Evolutionary conservation across 1,140 invertebrate genomes (phyloP).

Genomic region (Leucophenga varia): DNA sequence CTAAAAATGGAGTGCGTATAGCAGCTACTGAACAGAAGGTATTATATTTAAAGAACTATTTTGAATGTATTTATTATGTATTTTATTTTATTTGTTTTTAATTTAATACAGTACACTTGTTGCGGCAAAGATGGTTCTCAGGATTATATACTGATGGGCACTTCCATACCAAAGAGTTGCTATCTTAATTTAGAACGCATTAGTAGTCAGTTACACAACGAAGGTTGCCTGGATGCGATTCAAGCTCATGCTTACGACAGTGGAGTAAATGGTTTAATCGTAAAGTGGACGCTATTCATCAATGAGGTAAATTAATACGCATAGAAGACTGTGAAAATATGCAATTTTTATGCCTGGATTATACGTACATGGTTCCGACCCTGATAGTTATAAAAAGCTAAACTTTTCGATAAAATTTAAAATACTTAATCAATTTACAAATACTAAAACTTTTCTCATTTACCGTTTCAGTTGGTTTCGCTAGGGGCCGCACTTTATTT

Average conservation of each 20-base stretch:
- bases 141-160: slow-evolving; percentile 36
- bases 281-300: slow-evolving; percentile 42
- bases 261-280: slow-evolving; percentile 34
- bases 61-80: no score
- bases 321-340: no score
- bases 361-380: no score
- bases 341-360: no score
- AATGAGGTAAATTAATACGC: slow-evolving; percentile 34
- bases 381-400: no score
- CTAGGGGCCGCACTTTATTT: slow-evolving; percentile 37
- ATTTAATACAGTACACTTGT: slow-evolving; percentile 35
- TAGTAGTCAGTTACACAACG: slow-evolving; percentile 19
- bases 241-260: slow-evolving; percentile 39
- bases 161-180: slow-evolving; percentile 35
- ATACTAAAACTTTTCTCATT: slow-evolving; percentile 2
- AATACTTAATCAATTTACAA: not conserved
- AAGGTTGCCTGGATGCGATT: slow-evolving; percentile 35
- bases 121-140: slow-evolving; percentile 32
- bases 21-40: slow-evolving; percentile 38
- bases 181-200: slow-evolving; percentile 24
- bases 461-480: slow-evolving; percentile 25
- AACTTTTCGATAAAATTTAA: no score
- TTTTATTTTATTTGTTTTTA: not conserved
- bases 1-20: slow-evolving; percentile 26
- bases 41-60: no score